Conservation (phyloP, 2,888 invertebrate species). For the Melieria picta region DNA sequence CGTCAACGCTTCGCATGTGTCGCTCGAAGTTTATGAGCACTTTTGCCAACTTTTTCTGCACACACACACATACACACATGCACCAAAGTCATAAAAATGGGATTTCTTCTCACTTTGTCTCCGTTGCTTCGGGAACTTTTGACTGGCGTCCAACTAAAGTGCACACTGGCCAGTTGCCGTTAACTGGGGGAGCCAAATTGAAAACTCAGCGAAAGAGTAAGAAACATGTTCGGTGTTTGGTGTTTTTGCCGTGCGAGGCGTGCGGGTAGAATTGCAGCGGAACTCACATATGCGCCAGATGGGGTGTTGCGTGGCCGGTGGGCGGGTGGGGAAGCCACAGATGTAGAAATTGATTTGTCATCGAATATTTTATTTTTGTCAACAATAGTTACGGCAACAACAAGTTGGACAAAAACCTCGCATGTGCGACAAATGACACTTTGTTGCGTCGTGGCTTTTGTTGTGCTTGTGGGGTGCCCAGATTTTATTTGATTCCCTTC, state of each 20-base stretch:
- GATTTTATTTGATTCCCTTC: too few relatives aligned
- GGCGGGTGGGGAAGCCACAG: conserved; percentile 47
- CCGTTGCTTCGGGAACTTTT: conserved; percentile 14
- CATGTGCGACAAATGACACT: conserved; percentile 34
- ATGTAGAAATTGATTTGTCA: conserved; percentile 52
- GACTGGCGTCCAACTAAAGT: background rate
- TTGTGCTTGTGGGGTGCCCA: background rate
- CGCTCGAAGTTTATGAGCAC: conserved; percentile 57
- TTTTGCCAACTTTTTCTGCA: conserved; percentile 57
- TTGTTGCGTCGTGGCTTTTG: conserved; percentile 7
- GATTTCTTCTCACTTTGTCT: conserved; percentile 14
- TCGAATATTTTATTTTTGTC: conserved; percentile 28
- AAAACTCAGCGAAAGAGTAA: background rate
- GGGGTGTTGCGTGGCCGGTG: background rate
- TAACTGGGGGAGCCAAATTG: background rate
- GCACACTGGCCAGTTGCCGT: background rate
- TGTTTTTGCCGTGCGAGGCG: background rate
- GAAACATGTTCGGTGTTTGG: background rate
- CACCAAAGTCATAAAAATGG: conserved; percentile 14
- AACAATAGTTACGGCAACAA: conserved; percentile 23
- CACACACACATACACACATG: background rate
- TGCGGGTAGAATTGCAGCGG: background rate
- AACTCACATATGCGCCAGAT: conserved; percentile 1
- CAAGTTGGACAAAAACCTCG: background rate
- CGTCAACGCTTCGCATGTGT: conserved; percentile 59